phyloP scores from a whole-genome alignment of 2,888 invertebrate species.

The Trichopria drosophilae region DNA sequence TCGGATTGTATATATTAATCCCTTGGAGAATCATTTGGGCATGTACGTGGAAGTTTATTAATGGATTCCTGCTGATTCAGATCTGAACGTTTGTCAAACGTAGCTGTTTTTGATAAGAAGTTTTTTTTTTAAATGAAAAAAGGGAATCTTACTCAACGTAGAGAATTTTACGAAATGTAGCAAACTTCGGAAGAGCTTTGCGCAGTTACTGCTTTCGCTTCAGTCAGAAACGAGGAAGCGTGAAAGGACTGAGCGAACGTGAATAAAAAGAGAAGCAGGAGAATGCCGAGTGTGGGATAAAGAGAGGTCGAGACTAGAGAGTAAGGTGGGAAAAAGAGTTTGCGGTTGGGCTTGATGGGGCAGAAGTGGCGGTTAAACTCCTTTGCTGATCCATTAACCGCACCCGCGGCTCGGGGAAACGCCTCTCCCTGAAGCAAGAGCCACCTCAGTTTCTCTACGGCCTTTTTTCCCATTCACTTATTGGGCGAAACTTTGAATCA shows the following conservation, averaged over 20 bases:
- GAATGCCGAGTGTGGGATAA: constrained; percentile 8
- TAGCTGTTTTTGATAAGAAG: too few species aligned
- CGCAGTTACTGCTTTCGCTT: too few species aligned
- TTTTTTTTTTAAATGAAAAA: too few species aligned
- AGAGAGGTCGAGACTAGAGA: constrained; percentile 16
- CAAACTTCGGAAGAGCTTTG: too few species aligned
- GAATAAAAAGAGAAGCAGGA: constrained; percentile 14
- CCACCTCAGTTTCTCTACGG: constrained; percentile 18
- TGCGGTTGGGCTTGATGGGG: constrained; percentile 35
- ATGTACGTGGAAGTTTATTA: too few species aligned
- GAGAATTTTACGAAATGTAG: too few species aligned
- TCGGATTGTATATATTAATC: too few species aligned
- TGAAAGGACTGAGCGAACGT: constrained; percentile 16
- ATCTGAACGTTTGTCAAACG: too few species aligned
- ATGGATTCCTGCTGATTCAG: too few species aligned
- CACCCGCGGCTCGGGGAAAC: constrained; percentile 45
- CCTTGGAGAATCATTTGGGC: too few species aligned
- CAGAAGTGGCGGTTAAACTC: constrained; percentile 46
- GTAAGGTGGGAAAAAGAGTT: constrained; percentile 23
- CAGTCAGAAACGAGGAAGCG: constrained; percentile 10
- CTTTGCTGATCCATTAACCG: constrained; percentile 56
- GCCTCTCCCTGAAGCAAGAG: constrained; percentile 27
- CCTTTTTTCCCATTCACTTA: constrained; percentile 23
- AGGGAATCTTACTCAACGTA: too few species aligned
- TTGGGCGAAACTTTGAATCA: constrained; percentile 52